Base-by-base conservation (phyloP, 1,140 invertebrate genomes). In the Atopsyche davidsoni region DNA sequence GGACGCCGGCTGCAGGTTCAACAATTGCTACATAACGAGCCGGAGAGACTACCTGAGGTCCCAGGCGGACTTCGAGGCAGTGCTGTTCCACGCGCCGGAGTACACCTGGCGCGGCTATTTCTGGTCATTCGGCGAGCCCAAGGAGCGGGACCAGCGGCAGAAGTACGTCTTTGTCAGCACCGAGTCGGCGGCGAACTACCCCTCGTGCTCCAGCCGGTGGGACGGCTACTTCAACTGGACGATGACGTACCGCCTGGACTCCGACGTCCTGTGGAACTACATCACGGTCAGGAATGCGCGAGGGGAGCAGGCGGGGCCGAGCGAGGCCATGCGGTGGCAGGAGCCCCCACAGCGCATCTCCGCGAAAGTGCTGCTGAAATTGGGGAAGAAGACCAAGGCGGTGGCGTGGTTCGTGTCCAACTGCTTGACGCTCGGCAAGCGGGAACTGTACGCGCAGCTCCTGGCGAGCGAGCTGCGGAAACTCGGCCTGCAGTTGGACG, bases 321-420 rank as follows among this genome's bases (percentile, higher is more conserved):
- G 60, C 13, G 31, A 31, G 34, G 43, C 53, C 9, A 41, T 55
- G 61, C 53, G 58, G 18, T 62, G 61, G 48, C 4, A 51, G n/a
- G 57, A 65, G 49, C 59, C 65, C 21, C 68, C 69, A 63, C 43
- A 58, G 9, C 59, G 64, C 7, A 46, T 65, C 6, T 55, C 45
- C 31, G 50, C 65, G 1, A 57, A 61, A 10, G 46, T 62, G 2
- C 64, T 62, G 48, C 16, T 51, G 3, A 61, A 59, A 35, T 63
- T 75, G 25, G 65, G 51, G 23, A 65, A 55, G 11, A 74, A 76
- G 44, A 73, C 55, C 7, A 77, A 73, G 50, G 62, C 70, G 0
- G 77, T 77, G 1, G 77, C 77, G 4, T 85, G 82, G 82, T 77
- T 86, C 55, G 80, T 83, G 1, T 82, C 79, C 31, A 79, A 86